Base-by-base conservation (phyloP, 2,797 vertebrate species). In the Channa striata region DNA sequence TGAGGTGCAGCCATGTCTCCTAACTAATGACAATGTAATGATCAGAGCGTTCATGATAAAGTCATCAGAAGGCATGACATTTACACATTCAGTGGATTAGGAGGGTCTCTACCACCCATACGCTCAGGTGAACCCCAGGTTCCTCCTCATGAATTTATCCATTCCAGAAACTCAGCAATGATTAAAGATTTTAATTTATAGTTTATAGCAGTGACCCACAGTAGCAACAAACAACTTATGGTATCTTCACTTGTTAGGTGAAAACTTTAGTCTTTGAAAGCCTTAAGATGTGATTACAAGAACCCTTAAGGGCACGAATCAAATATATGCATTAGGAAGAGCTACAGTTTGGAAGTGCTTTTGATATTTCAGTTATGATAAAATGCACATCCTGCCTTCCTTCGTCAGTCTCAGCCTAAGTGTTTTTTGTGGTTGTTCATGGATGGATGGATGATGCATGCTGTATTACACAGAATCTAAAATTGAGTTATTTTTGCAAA, bases 11-110 rank as follows among this genome's bases (percentile, higher is more conserved):
- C 94, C 94, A 95, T 95, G 95, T 95, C 95, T 92, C 93, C 82
- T 94, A 95, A 95, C 95, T 97, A 97, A 97, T 97, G 95, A 95
- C 94, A 95, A 93, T 91, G 94, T 94, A 95, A 96, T 95, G 95
- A 96, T 96, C 94, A 95, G 68, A 72, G 84, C 73, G 5, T 80
- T 85, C 73, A 63, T 66, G 86, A 93, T 93, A 73, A 84, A 92
- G 90, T 80, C 86, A 83, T 93, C 91, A 90, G 72, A 86, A 85
- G 83, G 42, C 82, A 37, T 91, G 90, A 89, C 91, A 90, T 90
- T 89, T 80, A 75, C 78, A 77, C 77, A 54, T 79, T 74, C 51
- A 59, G 67, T 77, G 67, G 73, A 77, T 81, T 79, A 62, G 68
- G 54, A 68, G 62, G 48, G 44, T 46, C 42, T 58, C 52, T 44